Percentiles rank a stretch among this genome's conserved stretches.
Conservation (phyloP, 2,797 vertebrate species). For the Parauchenoglanis punctatus region DNA sequence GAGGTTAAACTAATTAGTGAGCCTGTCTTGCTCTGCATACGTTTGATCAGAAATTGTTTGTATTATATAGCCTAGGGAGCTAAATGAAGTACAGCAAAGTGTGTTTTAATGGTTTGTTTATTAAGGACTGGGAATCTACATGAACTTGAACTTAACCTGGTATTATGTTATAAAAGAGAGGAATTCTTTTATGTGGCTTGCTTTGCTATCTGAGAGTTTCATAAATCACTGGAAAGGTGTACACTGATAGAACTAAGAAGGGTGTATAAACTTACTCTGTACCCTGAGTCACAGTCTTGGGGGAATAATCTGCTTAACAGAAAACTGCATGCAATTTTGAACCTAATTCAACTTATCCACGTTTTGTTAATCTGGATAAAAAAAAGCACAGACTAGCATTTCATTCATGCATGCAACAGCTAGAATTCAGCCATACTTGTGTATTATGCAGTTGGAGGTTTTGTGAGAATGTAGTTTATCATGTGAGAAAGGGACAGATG, state of each 20-base stretch:
- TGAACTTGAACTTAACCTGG: constrained; percentile 1
- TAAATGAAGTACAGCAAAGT: constrained; percentile 31
- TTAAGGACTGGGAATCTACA: background rate
- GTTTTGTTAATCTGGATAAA: background rate
- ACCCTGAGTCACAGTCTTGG: background rate
- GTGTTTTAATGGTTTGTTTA: constrained; percentile 17
- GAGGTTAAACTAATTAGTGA: constrained; percentile 39
- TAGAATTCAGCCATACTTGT: background rate
- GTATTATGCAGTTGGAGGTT: constrained; percentile 8
- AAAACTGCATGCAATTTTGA: background rate
- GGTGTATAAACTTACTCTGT: background rate
- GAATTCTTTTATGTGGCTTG: constrained; percentile 18
- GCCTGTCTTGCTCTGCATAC: constrained; percentile 23
- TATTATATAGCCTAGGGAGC: constrained; percentile 34
- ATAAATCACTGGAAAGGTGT: constrained; percentile 14
- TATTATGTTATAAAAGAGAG: constrained; percentile 8
- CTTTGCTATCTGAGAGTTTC: constrained; percentile 27
- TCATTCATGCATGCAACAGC: background rate
- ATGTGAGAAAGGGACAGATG: background rate
- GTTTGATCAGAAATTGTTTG: constrained; percentile 35
- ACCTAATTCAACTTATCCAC: background rate
- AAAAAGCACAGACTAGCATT: background rate
- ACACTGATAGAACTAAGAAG: background rate
- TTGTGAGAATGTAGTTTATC: constrained; percentile 14
- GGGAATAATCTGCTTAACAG: background rate